Evolutionary conservation across 1,140 invertebrate genomes (phyloP).

Genomic region (Dendroctonus valens): DNA sequence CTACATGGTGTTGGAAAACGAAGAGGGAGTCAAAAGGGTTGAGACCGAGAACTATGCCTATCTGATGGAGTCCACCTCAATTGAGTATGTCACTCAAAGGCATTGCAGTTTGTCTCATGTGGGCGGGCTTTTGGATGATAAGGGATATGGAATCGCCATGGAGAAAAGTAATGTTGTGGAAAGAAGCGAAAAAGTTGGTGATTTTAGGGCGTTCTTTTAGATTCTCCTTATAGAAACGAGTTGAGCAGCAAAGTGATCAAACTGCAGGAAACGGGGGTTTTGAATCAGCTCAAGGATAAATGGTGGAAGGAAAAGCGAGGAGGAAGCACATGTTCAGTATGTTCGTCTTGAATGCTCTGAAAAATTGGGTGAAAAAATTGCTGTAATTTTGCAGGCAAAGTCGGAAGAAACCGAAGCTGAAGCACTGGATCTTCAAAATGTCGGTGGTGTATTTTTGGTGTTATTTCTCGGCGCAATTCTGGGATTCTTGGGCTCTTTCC

Average conservation of each 20-base stretch:
- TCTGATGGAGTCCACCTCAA: conserved; percentile 74
- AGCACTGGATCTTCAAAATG: conserved; percentile 60
- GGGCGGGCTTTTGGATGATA: conserved; percentile 70
- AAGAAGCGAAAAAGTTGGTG: not conserved
- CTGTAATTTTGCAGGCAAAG: conserved; percentile 33
- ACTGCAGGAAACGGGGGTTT: conserved; percentile 75
- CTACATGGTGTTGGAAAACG: conserved; percentile 66
- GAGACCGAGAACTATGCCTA: conserved; percentile 66
- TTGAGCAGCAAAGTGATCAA: conserved; percentile 75
- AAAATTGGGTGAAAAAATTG: not conserved
- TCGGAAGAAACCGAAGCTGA: conserved; percentile 43
- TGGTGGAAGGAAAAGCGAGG: conserved; percentile 85
- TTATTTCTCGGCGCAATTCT: conserved; percentile 56
- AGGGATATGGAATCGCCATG: conserved; percentile 83
- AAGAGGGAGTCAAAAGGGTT: conserved; percentile 69
- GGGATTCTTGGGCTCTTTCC: conserved; percentile 50
- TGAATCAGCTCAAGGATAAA: conserved; percentile 76
- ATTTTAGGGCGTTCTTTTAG: conserved; percentile 54
- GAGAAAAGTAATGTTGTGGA: conserved; percentile 60
- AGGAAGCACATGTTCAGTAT: conserved; percentile 69
- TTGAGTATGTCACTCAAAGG: conserved; percentile 68
- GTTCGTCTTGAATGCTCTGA: not conserved
- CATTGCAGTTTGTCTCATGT: conserved; percentile 69
- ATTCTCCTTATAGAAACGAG: conserved; percentile 70
- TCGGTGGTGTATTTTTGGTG: conserved; percentile 73